phyloP scores from a whole-genome alignment of 2,797 vertebrate genomes.

The Bradypodion pumilum region DNA sequence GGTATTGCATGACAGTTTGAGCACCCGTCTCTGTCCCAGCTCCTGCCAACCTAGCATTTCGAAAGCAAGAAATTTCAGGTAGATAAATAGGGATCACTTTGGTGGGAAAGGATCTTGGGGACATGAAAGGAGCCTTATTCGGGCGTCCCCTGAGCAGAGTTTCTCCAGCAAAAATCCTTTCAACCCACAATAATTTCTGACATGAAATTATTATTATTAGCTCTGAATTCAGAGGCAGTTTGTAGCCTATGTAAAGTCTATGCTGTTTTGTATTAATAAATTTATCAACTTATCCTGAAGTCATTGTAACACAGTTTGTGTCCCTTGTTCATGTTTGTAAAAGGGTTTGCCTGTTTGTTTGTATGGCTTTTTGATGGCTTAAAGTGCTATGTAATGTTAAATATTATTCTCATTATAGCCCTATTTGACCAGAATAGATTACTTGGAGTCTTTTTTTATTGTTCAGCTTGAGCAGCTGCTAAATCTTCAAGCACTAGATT shows the following conservation, averaged over 20 bases:
- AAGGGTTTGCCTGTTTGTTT: conserved; percentile 16
- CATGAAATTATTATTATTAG: too few species aligned
- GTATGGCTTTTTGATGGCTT: conserved; percentile 47
- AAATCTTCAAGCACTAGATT: conserved; percentile 59
- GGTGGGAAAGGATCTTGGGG: too few species aligned
- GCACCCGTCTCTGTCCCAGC: too few species aligned
- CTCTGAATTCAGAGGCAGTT: too few species aligned
- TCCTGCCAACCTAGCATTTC: too few species aligned
- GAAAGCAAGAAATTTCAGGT: too few species aligned
- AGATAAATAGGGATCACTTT: too few species aligned
- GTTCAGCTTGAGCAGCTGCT: conserved; percentile 34
- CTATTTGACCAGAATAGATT: conserved; percentile 56
- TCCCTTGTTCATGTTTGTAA: background rate
- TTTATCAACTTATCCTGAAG: background rate
- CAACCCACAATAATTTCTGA: too few species aligned
- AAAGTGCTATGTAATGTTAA: conserved; percentile 50
- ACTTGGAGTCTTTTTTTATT: conserved; percentile 58
- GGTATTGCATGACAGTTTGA: too few species aligned
- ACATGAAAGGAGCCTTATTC: too few species aligned
- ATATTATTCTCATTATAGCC: conserved; percentile 53
- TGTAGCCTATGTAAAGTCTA: background rate
- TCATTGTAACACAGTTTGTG: conserved; percentile 1
- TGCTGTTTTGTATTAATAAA: conserved; percentile 14
- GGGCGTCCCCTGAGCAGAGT: too few species aligned
- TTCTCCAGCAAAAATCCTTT: too few species aligned